These are phyloP conservation scores for Ceratosolen solmsi DNA, from an alignment of 1,140 invertebrate species.

Conservation along the genomic window DNA sequence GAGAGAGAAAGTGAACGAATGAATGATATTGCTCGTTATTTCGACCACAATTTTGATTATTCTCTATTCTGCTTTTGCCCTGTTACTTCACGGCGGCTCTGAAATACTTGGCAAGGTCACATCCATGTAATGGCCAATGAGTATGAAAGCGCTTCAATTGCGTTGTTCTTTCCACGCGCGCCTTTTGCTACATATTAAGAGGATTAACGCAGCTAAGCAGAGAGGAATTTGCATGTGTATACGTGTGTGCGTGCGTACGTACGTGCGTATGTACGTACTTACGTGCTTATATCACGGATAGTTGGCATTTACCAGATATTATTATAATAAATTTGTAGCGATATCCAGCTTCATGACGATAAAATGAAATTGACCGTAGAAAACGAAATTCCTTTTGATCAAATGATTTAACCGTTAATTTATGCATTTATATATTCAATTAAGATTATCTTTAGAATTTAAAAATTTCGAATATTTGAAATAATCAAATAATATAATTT, in stretches of 20 bases:
- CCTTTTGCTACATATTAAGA: background rate
- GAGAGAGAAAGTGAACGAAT: background rate
- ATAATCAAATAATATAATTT: no score
- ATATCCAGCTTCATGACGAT: background rate
- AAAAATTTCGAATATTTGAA: no score
- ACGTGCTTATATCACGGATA: background rate
- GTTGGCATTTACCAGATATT: constrained; percentile 14
- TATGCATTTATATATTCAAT: no score
- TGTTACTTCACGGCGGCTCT: constrained; percentile 53
- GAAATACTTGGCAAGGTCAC: constrained; percentile 70
- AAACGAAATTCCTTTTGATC: no score
- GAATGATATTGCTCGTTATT: constrained; percentile 10
- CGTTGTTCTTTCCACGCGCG: constrained; percentile 50
- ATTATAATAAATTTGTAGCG: constrained; percentile 35
- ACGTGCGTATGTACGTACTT: background rate
- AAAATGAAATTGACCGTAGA: no score
- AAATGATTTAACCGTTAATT: no score
- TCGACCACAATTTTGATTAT: background rate
- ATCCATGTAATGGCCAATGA: constrained; percentile 67
- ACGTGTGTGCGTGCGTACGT: background rate
- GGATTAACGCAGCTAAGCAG: background rate
- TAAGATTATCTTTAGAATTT: no score
- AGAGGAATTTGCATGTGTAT: background rate
- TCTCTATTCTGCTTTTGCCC: constrained; percentile 37
- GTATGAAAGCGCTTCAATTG: constrained; percentile 65